Evolutionary conservation across 2,797 vertebrate genomes (phyloP), one percentile per base, ranked within the genome.

Genomic region (Monodelphis domestica): DNA sequence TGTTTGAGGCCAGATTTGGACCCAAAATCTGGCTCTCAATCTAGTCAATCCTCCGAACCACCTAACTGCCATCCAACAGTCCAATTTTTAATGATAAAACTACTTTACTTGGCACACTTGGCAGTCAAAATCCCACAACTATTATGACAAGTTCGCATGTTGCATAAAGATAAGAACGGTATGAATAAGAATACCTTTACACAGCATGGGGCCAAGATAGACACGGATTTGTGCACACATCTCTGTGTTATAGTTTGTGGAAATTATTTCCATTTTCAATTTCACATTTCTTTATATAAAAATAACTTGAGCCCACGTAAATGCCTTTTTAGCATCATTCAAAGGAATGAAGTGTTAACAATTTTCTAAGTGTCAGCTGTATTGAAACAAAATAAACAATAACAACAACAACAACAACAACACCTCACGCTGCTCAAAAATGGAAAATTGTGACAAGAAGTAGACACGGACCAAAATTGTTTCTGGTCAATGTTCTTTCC

Each of bases 401-500:
- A 97, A n/a, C n/a, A n/a, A n/a, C n/a, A n/a, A n/a, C n/a, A n/a
- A n/a, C n/a, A n/a, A n/a, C n/a, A n/a, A n/a, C n/a, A n/a, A n/a
- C n/a, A n/a, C 89, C 93, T 92, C 63, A 91, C 88, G 94, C 98
- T 91, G 96, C 98, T 98, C 98, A 97, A 98, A 98, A 98, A 99
- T 99, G 98, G 98, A 98, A 98, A 98, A 98, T 96, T 98, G 98
- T 98, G 98, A 98, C 98, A 98, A 96, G 11, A 97, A 99, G 98
- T 99, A 98, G 98, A 98, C 96, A 96, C 98, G 98, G 98, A 97
- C 98, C n/a, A 97, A 96, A 98, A 98, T 97, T 9, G 96, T 98
- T 98, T 98, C 98, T 98, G 98, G 98, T 99, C 98, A 99, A 98
- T 98, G 99, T 98, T 98, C 98, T 99, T 98, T 98, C 98, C 99